Evolutionary conservation across 2,113 vertebrate genomes (phyloP).

Genomic region (Chloebia gouldiae): DNA sequence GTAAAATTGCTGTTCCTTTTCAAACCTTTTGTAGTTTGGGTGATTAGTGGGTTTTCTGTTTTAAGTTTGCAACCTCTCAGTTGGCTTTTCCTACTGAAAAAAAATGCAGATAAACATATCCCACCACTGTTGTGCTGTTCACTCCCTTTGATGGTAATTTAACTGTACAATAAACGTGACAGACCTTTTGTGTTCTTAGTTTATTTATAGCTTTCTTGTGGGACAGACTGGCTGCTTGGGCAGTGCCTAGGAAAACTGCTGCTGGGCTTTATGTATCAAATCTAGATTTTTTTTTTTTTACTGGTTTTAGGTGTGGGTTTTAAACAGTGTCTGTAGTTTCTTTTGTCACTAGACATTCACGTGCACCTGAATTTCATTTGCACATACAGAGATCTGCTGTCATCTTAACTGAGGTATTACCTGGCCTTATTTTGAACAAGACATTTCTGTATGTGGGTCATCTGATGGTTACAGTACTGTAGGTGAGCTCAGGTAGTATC

Average conservation of each 20-base stretch:
- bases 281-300: background rate
- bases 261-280: background rate
- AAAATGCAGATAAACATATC: background rate
- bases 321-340: background rate
- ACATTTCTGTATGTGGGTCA: background rate
- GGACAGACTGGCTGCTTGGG: background rate
- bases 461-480: background rate
- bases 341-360: background rate
- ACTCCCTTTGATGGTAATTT: background rate
- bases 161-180: fast-evolving
- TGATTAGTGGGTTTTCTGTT: background rate
- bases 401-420: background rate
- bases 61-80: background rate
- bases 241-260: background rate
- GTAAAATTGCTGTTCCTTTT: background rate
- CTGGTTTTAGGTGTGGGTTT: background rate
- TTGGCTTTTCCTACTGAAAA: background rate
- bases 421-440: background rate
- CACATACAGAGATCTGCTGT: fast-evolving
- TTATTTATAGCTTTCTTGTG: background rate
- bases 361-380: background rate
- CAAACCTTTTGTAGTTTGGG: background rate
- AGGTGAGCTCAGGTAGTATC: background rate
- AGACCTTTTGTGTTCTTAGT: background rate
- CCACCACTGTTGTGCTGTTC: background rate